These are phyloP conservation scores for Apteryx owenii DNA, from an alignment of 2,113 vertebrate species.

Conservation along the genomic window DNA sequence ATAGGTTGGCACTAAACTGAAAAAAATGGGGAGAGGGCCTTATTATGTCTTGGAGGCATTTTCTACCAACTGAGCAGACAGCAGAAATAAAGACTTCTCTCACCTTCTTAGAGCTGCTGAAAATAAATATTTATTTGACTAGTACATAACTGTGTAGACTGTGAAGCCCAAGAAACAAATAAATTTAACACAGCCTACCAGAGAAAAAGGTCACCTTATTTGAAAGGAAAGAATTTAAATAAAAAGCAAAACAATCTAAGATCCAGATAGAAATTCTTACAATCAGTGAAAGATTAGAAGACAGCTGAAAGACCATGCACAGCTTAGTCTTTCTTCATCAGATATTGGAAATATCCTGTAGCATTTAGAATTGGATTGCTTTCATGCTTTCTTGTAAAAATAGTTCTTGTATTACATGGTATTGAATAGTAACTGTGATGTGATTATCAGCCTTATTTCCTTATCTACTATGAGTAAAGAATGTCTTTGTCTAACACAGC, in stretches of 20 bases:
- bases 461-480: neutral
- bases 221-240: neutral
- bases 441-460: neutral
- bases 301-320: neutral
- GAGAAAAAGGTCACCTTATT: slow-evolving; percentile 41
- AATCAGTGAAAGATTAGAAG: neutral
- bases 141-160: neutral
- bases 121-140: slow-evolving; percentile 15
- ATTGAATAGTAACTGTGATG: neutral
- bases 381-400: neutral
- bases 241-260: neutral
- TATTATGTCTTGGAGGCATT: slow-evolving; percentile 26
- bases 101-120: slow-evolving; percentile 7
- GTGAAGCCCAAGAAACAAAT: slow-evolving; percentile 22
- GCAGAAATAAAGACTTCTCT: slow-evolving; percentile 36
- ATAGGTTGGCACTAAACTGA: neutral
- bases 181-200: slow-evolving; percentile 8
- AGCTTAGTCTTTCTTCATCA: neutral
- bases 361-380: neutral
- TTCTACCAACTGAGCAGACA: slow-evolving; percentile 12
- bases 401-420: neutral
- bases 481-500: neutral
- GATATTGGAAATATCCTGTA: neutral
- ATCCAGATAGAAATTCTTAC: neutral
- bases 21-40: neutral